phyloP scores from a whole-genome alignment of 2,797 vertebrate genomes.

The Crax fasciolata region DNA sequence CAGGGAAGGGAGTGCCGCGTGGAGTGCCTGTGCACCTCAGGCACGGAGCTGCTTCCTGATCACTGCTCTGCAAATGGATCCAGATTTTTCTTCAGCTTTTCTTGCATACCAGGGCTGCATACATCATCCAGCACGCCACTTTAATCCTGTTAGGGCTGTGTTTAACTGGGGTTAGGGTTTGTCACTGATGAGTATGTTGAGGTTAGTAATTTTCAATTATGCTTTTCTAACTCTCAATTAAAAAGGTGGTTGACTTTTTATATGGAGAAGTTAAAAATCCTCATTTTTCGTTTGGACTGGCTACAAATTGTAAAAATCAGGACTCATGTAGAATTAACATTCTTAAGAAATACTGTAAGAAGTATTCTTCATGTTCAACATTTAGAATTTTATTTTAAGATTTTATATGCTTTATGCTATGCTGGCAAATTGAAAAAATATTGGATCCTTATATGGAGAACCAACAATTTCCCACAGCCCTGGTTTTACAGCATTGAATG shows the following conservation, averaged over 20 bases:
- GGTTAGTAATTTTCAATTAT: constrained; percentile 68
- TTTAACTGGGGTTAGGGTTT: constrained; percentile 65
- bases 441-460: constrained; percentile 61
- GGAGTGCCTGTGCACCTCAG: rapidly evolving
- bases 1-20: not conserved
- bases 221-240: constrained; percentile 61
- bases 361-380: not conserved
- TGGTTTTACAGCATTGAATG: constrained; percentile 32
- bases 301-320: not conserved
- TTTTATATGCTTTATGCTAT: constrained; percentile 42
- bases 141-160: constrained; percentile 62
- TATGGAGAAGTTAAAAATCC: constrained; percentile 18
- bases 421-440: constrained; percentile 70
- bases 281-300: constrained; percentile 33
- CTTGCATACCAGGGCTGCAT: constrained; percentile 31
- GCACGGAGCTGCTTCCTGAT: rapidly evolving
- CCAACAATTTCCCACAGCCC: constrained; percentile 62
- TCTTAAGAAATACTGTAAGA: constrained; percentile 54
- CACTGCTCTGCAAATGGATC: not conserved
- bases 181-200: constrained; percentile 60
- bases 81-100: constrained; percentile 44
- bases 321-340: constrained; percentile 17
- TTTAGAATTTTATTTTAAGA: constrained; percentile 56
- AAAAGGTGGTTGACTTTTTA: constrained; percentile 67
- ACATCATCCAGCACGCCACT: constrained; percentile 47